Conservation (phyloP, 1,140 invertebrate genomes). For the Caerostris extrusa region DNA sequence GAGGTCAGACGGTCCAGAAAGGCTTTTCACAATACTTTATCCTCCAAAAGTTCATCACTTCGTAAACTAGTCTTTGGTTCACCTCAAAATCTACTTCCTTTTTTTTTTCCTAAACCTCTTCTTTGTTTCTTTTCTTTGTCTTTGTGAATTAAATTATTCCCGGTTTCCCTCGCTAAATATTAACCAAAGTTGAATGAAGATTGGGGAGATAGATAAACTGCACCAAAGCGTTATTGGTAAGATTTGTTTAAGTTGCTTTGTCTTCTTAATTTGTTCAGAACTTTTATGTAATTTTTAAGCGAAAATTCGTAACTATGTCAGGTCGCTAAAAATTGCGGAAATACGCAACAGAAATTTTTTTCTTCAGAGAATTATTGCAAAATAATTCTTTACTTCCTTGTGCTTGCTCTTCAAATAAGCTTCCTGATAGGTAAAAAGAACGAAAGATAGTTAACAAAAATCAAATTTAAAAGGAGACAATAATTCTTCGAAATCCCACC, state of each 20-base stretch:
- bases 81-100: not conserved
- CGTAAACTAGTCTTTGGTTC: not conserved
- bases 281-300: not conserved
- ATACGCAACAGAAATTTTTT: not conserved
- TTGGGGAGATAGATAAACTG: too few species aligned
- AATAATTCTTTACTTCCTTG: not conserved
- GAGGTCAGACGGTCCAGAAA: not conserved
- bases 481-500: too few species aligned
- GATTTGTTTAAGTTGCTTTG: not conserved
- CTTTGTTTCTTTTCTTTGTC: not conserved
- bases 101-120: too few species aligned
- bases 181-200: not conserved
- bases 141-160: not conserved
- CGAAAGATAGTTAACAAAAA: not conserved
- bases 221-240: not conserved
- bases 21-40: not conserved
- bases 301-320: not conserved
- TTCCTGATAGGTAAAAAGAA: not conserved
- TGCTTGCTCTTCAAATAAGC: not conserved
- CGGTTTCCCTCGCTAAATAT: not conserved
- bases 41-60: not conserved
- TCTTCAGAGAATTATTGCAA: constrained; percentile 1
- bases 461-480: too few species aligned
- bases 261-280: not conserved
- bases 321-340: not conserved